phyloP scores from a whole-genome alignment of 2,797 vertebrate genomes.

The Siniperca obscura region DNA sequence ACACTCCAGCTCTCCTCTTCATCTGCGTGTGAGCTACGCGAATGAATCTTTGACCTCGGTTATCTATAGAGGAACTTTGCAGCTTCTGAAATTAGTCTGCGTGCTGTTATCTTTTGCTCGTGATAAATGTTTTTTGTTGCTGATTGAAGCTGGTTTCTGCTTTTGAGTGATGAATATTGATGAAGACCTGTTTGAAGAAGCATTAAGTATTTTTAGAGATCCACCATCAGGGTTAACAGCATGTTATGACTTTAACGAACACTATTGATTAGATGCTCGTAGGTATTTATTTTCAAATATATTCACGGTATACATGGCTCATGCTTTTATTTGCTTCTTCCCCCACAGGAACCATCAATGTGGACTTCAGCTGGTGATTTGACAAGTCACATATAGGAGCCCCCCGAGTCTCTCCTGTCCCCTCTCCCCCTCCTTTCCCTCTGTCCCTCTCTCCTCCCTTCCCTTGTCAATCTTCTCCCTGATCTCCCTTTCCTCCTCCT shows the following conservation, averaged over 20 bases:
- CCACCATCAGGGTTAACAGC: not conserved
- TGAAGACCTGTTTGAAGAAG: slow-evolving; percentile 21
- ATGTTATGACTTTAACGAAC: slow-evolving; percentile 31
- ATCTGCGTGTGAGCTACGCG: slow-evolving; percentile 42
- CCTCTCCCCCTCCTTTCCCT: slow-evolving; percentile 52
- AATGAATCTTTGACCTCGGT: slow-evolving; percentile 23
- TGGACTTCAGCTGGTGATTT: slow-evolving; percentile 80
- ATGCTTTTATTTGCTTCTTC: slow-evolving; percentile 29
- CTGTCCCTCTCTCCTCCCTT: slow-evolving; percentile 37
- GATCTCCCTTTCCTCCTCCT: slow-evolving; percentile 31
- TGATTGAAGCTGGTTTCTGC: slow-evolving; percentile 26
- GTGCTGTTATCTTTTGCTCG: slow-evolving; percentile 4
- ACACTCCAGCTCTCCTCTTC: slow-evolving; percentile 20
- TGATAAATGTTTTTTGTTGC: slow-evolving; percentile 26
- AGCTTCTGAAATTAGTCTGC: slow-evolving; percentile 19
- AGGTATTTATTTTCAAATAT: slow-evolving; percentile 11
- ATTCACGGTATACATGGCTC: not conserved
- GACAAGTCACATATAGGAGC: slow-evolving; percentile 80
- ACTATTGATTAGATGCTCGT: not conserved
- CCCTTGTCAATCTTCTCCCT: slow-evolving; percentile 64
- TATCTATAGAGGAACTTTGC: slow-evolving; percentile 29
- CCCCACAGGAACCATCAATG: slow-evolving; percentile 87
- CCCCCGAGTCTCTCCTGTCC: slow-evolving; percentile 43
- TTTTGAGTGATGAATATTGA: slow-evolving; percentile 23
- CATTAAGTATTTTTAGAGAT: slow-evolving; percentile 16